phyloP scores from a whole-genome alignment of 2,113 vertebrate genomes.

The Phylloscopus trochiloides region DNA sequence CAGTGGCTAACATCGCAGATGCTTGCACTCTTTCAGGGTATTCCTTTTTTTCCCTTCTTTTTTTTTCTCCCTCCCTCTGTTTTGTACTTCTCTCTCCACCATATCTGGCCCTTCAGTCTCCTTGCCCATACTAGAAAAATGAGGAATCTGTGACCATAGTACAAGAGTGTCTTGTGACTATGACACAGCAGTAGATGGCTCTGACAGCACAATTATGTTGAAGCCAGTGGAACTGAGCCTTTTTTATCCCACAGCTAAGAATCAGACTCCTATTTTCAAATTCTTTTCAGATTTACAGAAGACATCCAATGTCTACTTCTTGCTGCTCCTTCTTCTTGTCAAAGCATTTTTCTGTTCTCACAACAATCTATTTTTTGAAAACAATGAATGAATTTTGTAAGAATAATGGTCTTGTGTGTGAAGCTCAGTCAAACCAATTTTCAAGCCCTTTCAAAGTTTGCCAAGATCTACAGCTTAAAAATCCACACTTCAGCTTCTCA shows the following conservation, averaged over 20 bases:
- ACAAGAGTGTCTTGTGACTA: background rate
- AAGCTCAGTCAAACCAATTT: constrained; percentile 36
- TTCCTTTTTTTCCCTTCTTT: background rate
- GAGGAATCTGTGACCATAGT: background rate
- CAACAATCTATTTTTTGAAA: background rate
- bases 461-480: background rate
- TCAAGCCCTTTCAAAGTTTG: constrained; percentile 30
- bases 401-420: background rate
- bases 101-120: background rate
- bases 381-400: background rate
- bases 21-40: background rate
- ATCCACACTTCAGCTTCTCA: constrained; percentile 16
- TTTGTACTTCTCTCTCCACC: background rate
- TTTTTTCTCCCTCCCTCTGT: background rate
- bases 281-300: constrained; percentile 30
- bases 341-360: constrained; percentile 4
- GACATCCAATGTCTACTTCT: constrained; percentile 14
- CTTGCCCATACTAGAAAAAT: background rate
- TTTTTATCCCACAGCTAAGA: constrained; percentile 23
- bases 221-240: background rate
- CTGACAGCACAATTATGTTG: constrained; percentile 4
- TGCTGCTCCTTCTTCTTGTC: constrained; percentile 31
- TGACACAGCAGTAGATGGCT: background rate
- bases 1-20: background rate
- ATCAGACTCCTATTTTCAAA: constrained; percentile 18